These are phyloP conservation scores for Drosophila putrida DNA, from an alignment of 2,888 invertebrate genomes.

Conservation along the genomic window DNA sequence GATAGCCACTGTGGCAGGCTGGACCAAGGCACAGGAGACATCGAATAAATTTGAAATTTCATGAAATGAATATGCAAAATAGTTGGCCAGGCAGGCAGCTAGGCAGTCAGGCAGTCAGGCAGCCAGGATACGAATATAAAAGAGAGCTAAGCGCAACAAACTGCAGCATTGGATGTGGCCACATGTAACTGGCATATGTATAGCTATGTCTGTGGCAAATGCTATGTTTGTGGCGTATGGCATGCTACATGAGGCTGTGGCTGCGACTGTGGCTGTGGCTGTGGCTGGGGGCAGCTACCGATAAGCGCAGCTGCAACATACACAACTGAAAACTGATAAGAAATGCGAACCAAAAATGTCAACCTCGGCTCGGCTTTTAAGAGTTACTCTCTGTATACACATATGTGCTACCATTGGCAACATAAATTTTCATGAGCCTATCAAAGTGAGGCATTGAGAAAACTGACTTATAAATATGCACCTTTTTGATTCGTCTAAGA, in stretches of 20 bases:
- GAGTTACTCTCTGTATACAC: constrained; percentile 2
- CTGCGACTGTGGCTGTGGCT: neutral
- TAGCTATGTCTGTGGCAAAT: constrained; percentile 18
- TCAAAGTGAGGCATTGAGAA: constrained; percentile 2
- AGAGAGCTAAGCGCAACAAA: constrained; percentile 49
- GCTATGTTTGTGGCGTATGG: constrained; percentile 14
- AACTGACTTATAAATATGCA: constrained; percentile 53
- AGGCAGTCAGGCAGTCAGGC: constrained; percentile 7
- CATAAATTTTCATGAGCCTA: constrained; percentile 32
- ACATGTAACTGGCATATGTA: constrained; percentile 37
- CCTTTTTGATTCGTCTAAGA: constrained; percentile 16
- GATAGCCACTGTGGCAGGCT: constrained; percentile 12
- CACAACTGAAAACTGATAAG: constrained; percentile 56
- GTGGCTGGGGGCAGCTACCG: constrained; percentile 25
- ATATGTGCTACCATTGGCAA: constrained; percentile 17
- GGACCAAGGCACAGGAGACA: constrained; percentile 51
- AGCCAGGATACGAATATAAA: constrained; percentile 37
- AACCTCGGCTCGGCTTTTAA: constrained; percentile 12
- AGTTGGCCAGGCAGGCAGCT: constrained; percentile 43
- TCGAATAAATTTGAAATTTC: constrained; percentile 75
- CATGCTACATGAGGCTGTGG: constrained; percentile 5
- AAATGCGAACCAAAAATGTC: constrained; percentile 49
- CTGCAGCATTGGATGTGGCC: constrained; percentile 32
- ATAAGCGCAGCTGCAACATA: constrained; percentile 52
- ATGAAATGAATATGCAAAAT: constrained; percentile 77